These are phyloP conservation scores for Dendrocopos noguchii DNA, from an alignment of 2,113 vertebrate genomes.

Conservation along the genomic window DNA sequence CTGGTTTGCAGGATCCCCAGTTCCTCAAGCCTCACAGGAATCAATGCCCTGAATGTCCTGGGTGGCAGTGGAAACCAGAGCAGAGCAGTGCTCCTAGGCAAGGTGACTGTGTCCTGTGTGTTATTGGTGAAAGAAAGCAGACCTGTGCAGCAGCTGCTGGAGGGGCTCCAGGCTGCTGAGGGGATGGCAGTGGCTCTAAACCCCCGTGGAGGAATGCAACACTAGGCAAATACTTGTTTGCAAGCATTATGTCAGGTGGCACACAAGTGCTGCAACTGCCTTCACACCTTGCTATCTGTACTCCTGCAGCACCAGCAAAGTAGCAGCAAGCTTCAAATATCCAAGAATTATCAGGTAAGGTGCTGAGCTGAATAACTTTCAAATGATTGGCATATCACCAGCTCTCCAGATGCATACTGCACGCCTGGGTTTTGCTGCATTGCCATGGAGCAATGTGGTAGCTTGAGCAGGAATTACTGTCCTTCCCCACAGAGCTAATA, in stretches of 20 bases:
- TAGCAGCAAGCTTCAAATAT: background rate
- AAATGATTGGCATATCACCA: background rate
- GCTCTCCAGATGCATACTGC: background rate
- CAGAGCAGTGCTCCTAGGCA: background rate
- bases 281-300: background rate
- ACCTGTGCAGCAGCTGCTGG: background rate
- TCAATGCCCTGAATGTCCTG: background rate
- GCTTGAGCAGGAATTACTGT: background rate
- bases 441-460: background rate
- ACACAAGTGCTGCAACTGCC: background rate
- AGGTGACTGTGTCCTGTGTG: rapidly evolving
- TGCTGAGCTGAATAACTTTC: background rate
- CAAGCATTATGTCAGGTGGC: rapidly evolving
- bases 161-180: background rate
- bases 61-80: background rate
- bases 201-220: rapidly evolving
- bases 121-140: rapidly evolving
- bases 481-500: background rate
- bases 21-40: background rate
- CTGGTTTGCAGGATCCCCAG: background rate
- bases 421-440: background rate
- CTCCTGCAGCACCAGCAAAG: background rate
- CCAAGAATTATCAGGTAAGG: background rate
- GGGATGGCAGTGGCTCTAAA: background rate
- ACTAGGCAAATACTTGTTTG: background rate